These are phyloP conservation scores for Catharus bicknelli DNA, from an alignment of 2,113 vertebrate species.

Conservation along the genomic window DNA sequence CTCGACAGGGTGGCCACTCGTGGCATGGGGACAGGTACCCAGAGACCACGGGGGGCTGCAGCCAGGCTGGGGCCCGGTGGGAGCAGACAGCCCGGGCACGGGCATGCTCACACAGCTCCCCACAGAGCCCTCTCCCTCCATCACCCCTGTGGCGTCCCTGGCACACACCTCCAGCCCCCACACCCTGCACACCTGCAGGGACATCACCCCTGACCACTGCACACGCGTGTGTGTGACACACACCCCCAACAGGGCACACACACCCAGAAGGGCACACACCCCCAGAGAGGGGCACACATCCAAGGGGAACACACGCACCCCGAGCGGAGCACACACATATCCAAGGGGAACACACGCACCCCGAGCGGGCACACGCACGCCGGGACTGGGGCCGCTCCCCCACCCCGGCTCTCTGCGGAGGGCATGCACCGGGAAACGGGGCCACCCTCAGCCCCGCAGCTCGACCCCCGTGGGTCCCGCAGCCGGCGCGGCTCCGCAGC, in stretches of 20 bases:
- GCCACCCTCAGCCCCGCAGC: not conserved
- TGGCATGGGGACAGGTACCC: not conserved
- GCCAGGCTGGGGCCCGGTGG: not conserved
- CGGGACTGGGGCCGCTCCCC: not conserved
- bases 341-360: too few relatives aligned
- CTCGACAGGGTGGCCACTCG: fast-evolving
- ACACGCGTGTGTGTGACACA: not conserved
- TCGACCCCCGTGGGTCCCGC: not conserved
- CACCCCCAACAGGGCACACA: not conserved
- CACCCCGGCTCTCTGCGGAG: not conserved
- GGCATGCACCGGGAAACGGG: not conserved
- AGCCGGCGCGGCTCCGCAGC: not conserved
- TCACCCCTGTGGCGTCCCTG: not conserved
- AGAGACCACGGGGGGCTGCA: not conserved
- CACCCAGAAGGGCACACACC: not conserved
- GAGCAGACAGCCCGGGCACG: not conserved
- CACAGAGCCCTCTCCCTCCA: not conserved
- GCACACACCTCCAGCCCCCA: not conserved
- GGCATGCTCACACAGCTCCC: not conserved
- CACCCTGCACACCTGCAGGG: not conserved
- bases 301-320: too few relatives aligned
- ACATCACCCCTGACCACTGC: not conserved
- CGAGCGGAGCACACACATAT: too few relatives aligned
- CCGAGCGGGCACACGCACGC: not conserved
- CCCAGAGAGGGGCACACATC: too few relatives aligned